These are phyloP conservation scores for Drosophila helvetica DNA, from an alignment of 2,888 invertebrate species.

Conservation along the genomic window DNA sequence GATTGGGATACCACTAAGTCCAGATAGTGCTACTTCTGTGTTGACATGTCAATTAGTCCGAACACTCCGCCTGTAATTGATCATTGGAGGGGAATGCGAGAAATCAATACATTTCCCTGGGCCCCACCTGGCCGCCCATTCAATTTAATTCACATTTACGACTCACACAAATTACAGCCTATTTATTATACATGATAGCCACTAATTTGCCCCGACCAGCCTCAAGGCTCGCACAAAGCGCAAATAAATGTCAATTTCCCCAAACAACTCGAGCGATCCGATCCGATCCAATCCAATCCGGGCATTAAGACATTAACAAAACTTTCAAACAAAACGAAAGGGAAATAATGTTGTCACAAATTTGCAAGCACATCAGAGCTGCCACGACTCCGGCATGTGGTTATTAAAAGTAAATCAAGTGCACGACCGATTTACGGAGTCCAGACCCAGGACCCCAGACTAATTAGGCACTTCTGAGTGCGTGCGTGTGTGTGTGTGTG, in stretches of 20 bases:
- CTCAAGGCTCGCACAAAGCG: slow-evolving; percentile 27
- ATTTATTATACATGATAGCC: slow-evolving; percentile 37
- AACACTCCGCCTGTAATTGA: slow-evolving; percentile 20
- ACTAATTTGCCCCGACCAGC: slow-evolving; percentile 47
- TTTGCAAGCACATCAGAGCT: slow-evolving; percentile 53
- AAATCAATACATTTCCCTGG: slow-evolving; percentile 33
- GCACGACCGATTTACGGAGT: slow-evolving; percentile 51
- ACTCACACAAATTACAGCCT: slow-evolving; percentile 39
- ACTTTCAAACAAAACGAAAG: slow-evolving; percentile 41
- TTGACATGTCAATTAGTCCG: background rate
- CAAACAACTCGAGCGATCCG: slow-evolving; percentile 11
- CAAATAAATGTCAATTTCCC: slow-evolving; percentile 76
- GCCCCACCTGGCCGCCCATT: slow-evolving; percentile 21
- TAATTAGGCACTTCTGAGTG: slow-evolving; percentile 60
- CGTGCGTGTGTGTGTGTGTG: background rate
- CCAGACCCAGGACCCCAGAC: slow-evolving; percentile 31
- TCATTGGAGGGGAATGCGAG: background rate
- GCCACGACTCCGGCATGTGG: slow-evolving; percentile 28
- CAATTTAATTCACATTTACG: slow-evolving; percentile 71
- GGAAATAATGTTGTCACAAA: slow-evolving; percentile 36
- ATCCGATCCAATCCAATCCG: background rate
- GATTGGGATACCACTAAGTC: too few relatives aligned
- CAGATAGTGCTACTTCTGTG: background rate
- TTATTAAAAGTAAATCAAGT: slow-evolving; percentile 74
- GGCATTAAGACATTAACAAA: slow-evolving; percentile 45